Base-by-base conservation (phyloP, 1,140 invertebrate genomes). In the Schlechtendalia chinensis region DNA sequence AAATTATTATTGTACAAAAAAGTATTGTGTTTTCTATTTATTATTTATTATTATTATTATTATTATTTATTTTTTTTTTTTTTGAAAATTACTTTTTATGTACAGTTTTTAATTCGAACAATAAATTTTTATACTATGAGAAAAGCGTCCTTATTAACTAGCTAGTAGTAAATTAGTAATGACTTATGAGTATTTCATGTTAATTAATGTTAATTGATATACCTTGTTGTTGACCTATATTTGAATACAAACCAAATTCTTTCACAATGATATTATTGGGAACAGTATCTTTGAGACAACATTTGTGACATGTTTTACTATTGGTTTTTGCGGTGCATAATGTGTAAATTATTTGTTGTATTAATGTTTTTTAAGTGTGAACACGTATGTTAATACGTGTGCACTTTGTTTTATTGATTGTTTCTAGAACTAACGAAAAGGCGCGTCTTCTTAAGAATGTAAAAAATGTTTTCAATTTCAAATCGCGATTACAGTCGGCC, bases 401-500 rank as follows among this genome's bases (percentile, higher is more conserved):
- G 80, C 65, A 59, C 59, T 17, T 54, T 81, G 47, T 71, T 74
- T 39, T 81, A 67, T 81, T 61, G 54, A 54, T 74, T 82, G 53
- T 58, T 90, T 90, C 83, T 91, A 96, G 95, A 91, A 91, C 97
- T 86, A 95, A 94, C 87, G 96, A 98, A 91, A 97, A 95, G 83
- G 95, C 96, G 84, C 90, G 95, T 84, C 90, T 98, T 85, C 91
- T 98, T 87, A 93, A 94, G 89, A 96, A 94, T 88, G 93, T 96
- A 82, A 91, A 92, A 88, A 96, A 91, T 89, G 94, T 96, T 85
- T 97, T 97, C 90, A 90, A 90, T 85, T 90, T 92, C 85, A 89
- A 91, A 85, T 91, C 92, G 84, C 91, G 93, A 85, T 87, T 90
- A 81, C 87, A 88, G 61, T 90, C 92, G 83, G 90, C 92, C 87